A percentile compares a stretch with the other conserved stretches of the same genome.
Conservation (phyloP, 2,113 vertebrate genomes). For the Alces alces region DNA sequence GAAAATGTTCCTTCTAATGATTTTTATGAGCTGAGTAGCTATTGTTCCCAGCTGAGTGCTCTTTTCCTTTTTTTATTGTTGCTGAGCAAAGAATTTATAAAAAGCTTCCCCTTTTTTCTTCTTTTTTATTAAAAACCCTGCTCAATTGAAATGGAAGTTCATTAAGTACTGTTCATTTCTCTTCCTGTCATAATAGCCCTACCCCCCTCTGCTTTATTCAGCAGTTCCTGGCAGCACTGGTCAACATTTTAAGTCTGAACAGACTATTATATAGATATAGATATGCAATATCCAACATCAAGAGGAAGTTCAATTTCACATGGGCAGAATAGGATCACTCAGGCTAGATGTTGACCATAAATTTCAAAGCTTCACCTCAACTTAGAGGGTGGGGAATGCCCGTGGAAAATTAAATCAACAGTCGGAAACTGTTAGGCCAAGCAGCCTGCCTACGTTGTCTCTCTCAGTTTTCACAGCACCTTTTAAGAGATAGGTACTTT, state of each 20-base stretch:
- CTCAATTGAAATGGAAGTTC: constrained; percentile 59
- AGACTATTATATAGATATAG: neutral
- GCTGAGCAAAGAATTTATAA: constrained; percentile 56
- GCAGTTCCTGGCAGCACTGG: neutral
- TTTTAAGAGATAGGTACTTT: neutral
- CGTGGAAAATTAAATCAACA: neutral
- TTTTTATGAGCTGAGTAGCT: constrained; percentile 66
- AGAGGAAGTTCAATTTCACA: neutral
- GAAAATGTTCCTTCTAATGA: constrained; percentile 58
- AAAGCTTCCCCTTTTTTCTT: neutral
- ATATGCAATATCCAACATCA: neutral
- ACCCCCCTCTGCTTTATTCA: neutral
- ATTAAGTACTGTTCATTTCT: constrained; percentile 55
- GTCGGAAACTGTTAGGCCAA: neutral
- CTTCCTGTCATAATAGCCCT: neutral
- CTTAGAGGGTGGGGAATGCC: neutral
- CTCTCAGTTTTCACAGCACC: neutral
- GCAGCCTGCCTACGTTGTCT: neutral
- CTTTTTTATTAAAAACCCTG: constrained; percentile 37
- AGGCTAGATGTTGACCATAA: neutral
- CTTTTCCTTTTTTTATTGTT: constrained; percentile 48
- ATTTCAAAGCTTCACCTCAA: neutral
- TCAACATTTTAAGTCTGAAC: neutral
- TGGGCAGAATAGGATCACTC: neutral
- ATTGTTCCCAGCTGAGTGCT: constrained; percentile 54